Percentiles rank a stretch among this genome's conserved stretches.
Conservation (phyloP, 2,797 vertebrate genomes). For the Orientallactaga sibirica region DNA sequence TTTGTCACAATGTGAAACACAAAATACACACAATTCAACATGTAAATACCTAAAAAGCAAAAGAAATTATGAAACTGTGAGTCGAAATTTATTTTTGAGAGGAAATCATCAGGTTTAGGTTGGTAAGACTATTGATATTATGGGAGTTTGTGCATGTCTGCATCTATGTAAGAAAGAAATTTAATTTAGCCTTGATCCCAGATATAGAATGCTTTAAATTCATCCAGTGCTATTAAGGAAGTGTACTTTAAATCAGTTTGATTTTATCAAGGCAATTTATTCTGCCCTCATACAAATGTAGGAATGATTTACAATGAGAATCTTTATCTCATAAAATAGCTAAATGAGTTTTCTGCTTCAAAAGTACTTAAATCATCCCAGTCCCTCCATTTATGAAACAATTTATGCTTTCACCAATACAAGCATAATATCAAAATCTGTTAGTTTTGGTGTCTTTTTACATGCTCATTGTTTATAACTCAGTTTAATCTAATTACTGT, state of each 20-base stretch:
- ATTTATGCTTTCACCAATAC: slow-evolving; percentile 82
- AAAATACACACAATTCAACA: not conserved
- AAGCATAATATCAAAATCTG: slow-evolving; percentile 85
- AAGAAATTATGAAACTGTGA: not conserved
- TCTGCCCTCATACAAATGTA: slow-evolving; percentile 85
- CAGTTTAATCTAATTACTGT: slow-evolving; percentile 81
- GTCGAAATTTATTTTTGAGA: not conserved
- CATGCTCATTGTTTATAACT: slow-evolving; percentile 82
- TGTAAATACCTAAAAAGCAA: not conserved
- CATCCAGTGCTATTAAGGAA: slow-evolving; percentile 81
- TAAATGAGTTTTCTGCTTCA: slow-evolving; percentile 89
- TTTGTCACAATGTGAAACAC: not conserved
- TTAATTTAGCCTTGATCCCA: slow-evolving; percentile 78
- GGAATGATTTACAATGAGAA: slow-evolving; percentile 87
- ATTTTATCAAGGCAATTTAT: slow-evolving; percentile 89
- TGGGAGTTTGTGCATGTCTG: not conserved
- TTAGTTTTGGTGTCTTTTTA: slow-evolving; percentile 84
- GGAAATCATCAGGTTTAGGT: not conserved
- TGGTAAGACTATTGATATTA: not conserved
- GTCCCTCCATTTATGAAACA: slow-evolving; percentile 83
- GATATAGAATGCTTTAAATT: slow-evolving; percentile 85
- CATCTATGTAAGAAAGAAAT: slow-evolving; percentile 26
- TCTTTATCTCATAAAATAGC: slow-evolving; percentile 88
- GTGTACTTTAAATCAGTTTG: slow-evolving; percentile 87
- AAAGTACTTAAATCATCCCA: slow-evolving; percentile 86